Base-by-base conservation (phyloP, 2,797 vertebrate genomes). In the Heterohyrax brucei region DNA sequence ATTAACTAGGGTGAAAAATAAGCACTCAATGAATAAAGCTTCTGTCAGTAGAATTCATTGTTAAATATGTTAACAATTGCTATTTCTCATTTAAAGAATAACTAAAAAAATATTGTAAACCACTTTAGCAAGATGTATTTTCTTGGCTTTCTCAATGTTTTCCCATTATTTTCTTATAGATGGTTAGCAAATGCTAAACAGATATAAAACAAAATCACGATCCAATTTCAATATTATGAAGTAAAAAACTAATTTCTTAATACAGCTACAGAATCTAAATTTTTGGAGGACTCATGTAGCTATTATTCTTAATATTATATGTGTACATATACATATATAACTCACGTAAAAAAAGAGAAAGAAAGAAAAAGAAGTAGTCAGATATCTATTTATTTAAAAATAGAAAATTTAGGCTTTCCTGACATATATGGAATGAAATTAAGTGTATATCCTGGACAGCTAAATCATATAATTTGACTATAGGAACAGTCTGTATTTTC, bases 231-330 rank as follows among this genome's bases (percentile, higher is more conserved):
- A 48, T 72, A 76, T 56, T 84, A 93, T 66, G 19, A 87, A 68
- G 80, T 5, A 7, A 72, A 95, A 95, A 84, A 68, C 2, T 48
- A 80, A 84, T 56, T 80, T 85, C 4, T 70, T 81, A 93, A 72
- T 2, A 46, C 77, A 21, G 2, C 28, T 30, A 0, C 2, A 91
- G 10, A 87, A 80, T 19, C 78, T 87, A 93, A 61, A 75, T 12
- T 33, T 53, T 61, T 87, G 2, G 12, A 62, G 59, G n/a, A 5
- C 26, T 81, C 85, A 92, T 53, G 7, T 68, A 92, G 46, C 33
- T 30, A 48, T 14, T 33, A 7, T 78, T 87, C 64, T 56, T 95
- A 87, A 64, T 64, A 82, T 64, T 44, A 39, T 39, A 39, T 39
- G 39, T 39, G 39, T 39, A 39, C 30, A 21, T 66, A 72, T 33